Evolutionary conservation across 2,888 invertebrate species (phyloP).

Genomic region (Trissolcus japonicus): DNA sequence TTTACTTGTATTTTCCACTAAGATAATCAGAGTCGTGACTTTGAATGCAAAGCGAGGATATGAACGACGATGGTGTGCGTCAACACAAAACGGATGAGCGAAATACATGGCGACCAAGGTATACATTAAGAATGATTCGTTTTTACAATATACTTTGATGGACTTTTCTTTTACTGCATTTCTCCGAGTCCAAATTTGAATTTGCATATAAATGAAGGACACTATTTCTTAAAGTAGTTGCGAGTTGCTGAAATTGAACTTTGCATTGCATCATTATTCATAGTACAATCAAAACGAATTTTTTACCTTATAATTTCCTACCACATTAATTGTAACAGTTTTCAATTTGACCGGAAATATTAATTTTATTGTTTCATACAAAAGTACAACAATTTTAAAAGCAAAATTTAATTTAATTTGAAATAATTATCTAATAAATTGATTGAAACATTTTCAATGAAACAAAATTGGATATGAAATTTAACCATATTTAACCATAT

Average conservation of each 20-base stretch:
- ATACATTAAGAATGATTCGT: constrained; percentile 43
- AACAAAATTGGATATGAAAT: no score
- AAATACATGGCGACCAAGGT: constrained; percentile 39
- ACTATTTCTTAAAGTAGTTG: constrained; percentile 17
- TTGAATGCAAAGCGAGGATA: constrained; percentile 67
- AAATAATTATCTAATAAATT: no score
- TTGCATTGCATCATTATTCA: background rate
- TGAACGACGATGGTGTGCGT: constrained; percentile 43
- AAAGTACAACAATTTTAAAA: no score
- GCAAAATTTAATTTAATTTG: no score
- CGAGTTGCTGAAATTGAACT: constrained; percentile 3
- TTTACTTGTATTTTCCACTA: constrained; percentile 70
- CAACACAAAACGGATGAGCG: constrained; percentile 36
- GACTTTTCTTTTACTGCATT: constrained; percentile 3
- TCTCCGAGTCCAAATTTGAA: constrained; percentile 16
- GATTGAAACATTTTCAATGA: no score
- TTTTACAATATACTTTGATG: constrained; percentile 36
- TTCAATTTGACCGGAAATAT: no score
- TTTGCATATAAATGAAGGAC: constrained; percentile 13
- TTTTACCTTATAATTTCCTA: no score
- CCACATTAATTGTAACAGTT: no score
- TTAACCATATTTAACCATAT: no score
- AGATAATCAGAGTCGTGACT: constrained; percentile 72
- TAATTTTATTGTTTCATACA: no score
- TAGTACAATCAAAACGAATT: no score